Conservation (phyloP, 1,140 invertebrate genomes). For the Oncopeltus fasciatus region DNA sequence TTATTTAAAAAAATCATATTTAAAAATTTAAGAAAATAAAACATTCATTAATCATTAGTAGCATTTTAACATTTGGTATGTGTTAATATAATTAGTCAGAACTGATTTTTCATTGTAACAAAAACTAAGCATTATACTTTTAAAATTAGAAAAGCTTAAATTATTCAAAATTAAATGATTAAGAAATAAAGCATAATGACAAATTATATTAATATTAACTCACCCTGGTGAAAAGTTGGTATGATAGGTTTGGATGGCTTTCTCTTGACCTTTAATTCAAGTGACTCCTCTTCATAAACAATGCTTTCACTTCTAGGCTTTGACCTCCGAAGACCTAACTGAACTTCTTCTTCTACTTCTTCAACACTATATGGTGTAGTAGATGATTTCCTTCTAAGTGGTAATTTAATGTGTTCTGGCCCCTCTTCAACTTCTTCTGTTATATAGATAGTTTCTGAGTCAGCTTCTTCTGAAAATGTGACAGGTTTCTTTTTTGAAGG, state of each 20-base stretch:
- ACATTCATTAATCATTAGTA: too few species aligned
- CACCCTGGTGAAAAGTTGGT: slow-evolving; percentile 27
- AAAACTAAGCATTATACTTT: too few species aligned
- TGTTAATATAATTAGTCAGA: too few species aligned
- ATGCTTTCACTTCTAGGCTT: slow-evolving; percentile 25
- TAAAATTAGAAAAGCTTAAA: too few species aligned
- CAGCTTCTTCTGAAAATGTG: slow-evolving; percentile 51
- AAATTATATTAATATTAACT: too few species aligned
- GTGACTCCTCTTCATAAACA: slow-evolving; percentile 42
- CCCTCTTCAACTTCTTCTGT: slow-evolving; percentile 48
- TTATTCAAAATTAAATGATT: too few species aligned
- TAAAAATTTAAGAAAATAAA: too few species aligned
- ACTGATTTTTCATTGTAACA: too few species aligned
- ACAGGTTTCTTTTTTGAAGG: slow-evolving; percentile 58
- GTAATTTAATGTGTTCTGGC: slow-evolving; percentile 40
- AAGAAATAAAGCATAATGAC: too few species aligned
- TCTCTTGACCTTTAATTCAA: slow-evolving; percentile 39
- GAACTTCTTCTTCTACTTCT: slow-evolving; percentile 26
- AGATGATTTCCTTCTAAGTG: slow-evolving; percentile 22
- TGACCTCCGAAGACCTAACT: slow-evolving; percentile 21
- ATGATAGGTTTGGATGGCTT: slow-evolving; percentile 39
- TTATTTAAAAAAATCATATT: too few species aligned
- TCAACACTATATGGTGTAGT: slow-evolving; percentile 23
- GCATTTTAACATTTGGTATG: too few species aligned
- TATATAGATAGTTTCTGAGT: slow-evolving; percentile 41